A percentile compares a stretch with the other conserved stretches of the same genome.
Conservation (phyloP, 2,113 vertebrate genomes). For the Hippocampus mohnikei region DNA sequence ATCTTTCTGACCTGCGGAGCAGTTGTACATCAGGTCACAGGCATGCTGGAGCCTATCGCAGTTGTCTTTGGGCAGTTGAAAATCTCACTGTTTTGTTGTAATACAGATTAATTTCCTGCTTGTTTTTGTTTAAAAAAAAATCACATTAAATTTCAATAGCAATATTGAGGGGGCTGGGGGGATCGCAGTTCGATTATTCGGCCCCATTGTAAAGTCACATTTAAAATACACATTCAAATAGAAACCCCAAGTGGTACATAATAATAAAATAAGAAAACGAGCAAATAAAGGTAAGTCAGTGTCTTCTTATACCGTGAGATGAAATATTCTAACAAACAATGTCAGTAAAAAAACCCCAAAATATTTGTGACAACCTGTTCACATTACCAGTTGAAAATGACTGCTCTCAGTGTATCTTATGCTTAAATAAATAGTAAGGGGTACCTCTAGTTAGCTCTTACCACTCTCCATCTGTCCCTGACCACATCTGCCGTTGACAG, state of each 20-base stretch:
- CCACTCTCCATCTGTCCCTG: constrained; percentile 98
- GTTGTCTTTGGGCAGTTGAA: too few species aligned
- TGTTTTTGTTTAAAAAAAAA: too few species aligned
- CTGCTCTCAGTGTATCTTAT: neutral
- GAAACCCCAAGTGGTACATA: neutral
- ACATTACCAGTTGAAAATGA: neutral
- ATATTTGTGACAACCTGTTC: neutral
- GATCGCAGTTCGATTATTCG: too few species aligned
- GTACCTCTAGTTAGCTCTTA: constrained; percentile 71
- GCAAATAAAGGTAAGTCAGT: too few species aligned
- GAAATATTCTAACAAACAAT: neutral
- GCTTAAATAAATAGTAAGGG: neutral
- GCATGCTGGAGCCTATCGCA: too few species aligned
- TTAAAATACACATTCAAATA: too few species aligned
- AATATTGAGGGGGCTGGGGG: too few species aligned
- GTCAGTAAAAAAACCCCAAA: too few species aligned
- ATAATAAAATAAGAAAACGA: neutral
- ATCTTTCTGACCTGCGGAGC: constrained; percentile 86
- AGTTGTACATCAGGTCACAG: neutral
- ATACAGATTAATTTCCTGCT: too few species aligned
- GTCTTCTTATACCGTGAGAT: neutral
- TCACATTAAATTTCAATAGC: too few species aligned
- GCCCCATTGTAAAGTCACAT: too few species aligned
- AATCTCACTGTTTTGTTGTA: too few species aligned
- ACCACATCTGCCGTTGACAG: constrained; percentile 92